Evolutionary conservation across 1,140 invertebrate species (phyloP).

Genomic region (Zaprionus nigranus): DNA sequence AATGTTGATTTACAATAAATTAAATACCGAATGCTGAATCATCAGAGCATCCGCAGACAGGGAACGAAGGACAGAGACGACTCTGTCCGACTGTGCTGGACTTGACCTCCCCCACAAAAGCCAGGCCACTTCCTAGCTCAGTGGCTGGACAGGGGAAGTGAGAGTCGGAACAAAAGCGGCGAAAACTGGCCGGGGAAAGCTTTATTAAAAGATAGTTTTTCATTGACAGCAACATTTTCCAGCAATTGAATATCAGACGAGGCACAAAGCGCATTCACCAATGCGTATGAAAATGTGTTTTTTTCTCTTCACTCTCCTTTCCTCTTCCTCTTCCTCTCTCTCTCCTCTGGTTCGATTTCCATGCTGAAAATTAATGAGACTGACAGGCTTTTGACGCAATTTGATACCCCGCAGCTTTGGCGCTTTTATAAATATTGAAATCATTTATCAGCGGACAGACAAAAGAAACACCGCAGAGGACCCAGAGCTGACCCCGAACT

Average conservation of each 20-base stretch:
- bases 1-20: constrained; percentile 62
- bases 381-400: constrained; percentile 76
- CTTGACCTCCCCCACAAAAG: constrained; percentile 17
- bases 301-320: constrained; percentile 18
- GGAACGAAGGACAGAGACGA: background rate
- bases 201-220: constrained; percentile 74
- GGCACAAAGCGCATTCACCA: constrained; percentile 65
- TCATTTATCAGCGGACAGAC: constrained; percentile 64
- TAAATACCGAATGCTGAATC: constrained; percentile 70
- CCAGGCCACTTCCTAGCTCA: constrained; percentile 53
- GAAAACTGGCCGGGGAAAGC: constrained; percentile 16
- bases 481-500: constrained; percentile 5
- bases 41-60: constrained; percentile 35
- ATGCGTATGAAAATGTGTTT: constrained; percentile 53
- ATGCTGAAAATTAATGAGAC: constrained; percentile 72
- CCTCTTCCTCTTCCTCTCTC: constrained; percentile 9
- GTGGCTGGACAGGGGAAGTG: constrained; percentile 22
- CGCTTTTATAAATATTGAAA: constrained; percentile 68
- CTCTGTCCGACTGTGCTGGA: background rate
- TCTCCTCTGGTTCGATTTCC: constrained; percentile 27
- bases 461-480: constrained; percentile 5
- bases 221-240: constrained; percentile 65
- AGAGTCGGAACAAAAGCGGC: constrained; percentile 31
- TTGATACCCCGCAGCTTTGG: constrained; percentile 70
- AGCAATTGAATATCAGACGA: constrained; percentile 71